Evolutionary conservation across 2,888 invertebrate genomes (phyloP).

Genomic region (Zygogramma bicolorata): DNA sequence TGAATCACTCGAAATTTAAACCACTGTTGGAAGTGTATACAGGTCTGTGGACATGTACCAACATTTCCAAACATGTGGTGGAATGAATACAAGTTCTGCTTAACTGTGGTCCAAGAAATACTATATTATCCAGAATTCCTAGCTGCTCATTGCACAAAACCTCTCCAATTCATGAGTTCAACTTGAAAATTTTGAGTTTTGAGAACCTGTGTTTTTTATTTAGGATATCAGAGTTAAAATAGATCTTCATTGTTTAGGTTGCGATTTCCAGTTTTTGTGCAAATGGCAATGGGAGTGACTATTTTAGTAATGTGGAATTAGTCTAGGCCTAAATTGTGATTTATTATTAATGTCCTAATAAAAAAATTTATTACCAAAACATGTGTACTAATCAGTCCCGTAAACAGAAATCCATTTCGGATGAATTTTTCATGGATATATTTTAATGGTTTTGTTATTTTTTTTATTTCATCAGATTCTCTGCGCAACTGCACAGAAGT

Average conservation of each 20-base stretch:
- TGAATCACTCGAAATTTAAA: too few species aligned
- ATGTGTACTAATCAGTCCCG: too few species aligned
- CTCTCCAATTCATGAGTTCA: background rate
- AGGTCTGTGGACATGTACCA: too few species aligned
- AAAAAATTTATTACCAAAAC: background rate
- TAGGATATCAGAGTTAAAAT: too few species aligned
- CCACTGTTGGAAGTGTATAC: too few species aligned
- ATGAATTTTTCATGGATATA: too few species aligned
- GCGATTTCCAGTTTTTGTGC: slow-evolving; percentile 24
- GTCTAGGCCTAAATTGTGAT: slow-evolving; percentile 31
- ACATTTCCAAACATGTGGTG: background rate
- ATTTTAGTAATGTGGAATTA: slow-evolving; percentile 20
- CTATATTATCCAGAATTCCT: background rate
- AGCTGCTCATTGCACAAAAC: background rate
- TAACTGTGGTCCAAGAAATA: background rate
- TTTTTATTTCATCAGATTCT: too few species aligned
- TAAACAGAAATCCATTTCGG: too few species aligned
- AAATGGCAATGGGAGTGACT: slow-evolving; percentile 15
- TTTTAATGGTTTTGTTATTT: too few species aligned
- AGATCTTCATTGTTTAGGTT: too few species aligned
- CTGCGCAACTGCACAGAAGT: too few species aligned
- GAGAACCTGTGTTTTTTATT: background rate
- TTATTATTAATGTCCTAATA: background rate
- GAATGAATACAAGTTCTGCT: background rate
- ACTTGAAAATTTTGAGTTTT: background rate